Evolutionary conservation across 1,140 invertebrate genomes (phyloP).

Genomic region (Physella acuta): DNA sequence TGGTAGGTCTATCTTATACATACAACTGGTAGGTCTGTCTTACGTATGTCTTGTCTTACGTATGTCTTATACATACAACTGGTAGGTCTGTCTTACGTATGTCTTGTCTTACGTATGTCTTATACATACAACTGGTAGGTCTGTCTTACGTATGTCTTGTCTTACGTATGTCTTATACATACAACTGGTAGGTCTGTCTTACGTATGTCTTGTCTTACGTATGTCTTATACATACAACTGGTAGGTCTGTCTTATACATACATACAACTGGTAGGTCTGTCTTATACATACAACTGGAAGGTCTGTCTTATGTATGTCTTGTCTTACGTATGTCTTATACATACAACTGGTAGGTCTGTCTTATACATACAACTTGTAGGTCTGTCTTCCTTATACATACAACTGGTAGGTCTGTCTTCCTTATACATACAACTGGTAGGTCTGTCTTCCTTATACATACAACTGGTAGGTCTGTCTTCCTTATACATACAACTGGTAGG

Average conservation of each 20-base stretch:
- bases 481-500: not conserved
- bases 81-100: constrained; percentile 5
- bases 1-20: constrained; percentile 2
- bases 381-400: too few relatives aligned
- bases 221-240: not conserved
- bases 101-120: too few relatives aligned
- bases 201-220: too few relatives aligned
- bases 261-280: too few relatives aligned
- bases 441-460: constrained; percentile 1
- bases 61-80: not conserved
- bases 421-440: not conserved
- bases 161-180: not conserved
- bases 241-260: constrained; percentile 6
- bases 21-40: not conserved
- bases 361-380: not conserved
- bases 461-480: not conserved
- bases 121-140: constrained; percentile 1
- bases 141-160: too few relatives aligned
- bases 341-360: not conserved
- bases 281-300: not conserved
- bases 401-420: too few relatives aligned
- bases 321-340: not conserved
- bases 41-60: too few relatives aligned
- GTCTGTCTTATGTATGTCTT: too few relatives aligned
- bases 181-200: not conserved